These are phyloP conservation scores for Pristis pectinata DNA, from an alignment of 2,797 vertebrate genomes.

Conservation along the genomic window DNA sequence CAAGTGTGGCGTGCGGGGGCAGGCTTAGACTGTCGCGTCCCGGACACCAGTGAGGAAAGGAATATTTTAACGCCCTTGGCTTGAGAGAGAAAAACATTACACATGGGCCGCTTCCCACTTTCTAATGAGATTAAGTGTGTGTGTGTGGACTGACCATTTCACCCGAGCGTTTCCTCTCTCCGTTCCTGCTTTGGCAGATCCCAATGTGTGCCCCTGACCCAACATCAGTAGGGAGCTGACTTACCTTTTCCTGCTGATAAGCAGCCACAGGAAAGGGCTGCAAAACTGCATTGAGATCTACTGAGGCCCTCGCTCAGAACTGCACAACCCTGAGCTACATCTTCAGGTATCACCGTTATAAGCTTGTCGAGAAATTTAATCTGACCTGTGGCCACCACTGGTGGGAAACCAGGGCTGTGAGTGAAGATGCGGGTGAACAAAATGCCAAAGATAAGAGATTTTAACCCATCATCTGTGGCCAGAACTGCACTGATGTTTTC, in stretches of 20 bases:
- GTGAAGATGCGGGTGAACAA: too few species aligned
- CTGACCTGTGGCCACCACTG: not conserved
- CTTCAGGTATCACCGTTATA: too few species aligned
- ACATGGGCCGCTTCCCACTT: not conserved
- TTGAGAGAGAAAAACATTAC: too few species aligned
- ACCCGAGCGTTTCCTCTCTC: not conserved
- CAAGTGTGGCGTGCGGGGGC: too few species aligned
- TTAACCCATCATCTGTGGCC: too few species aligned
- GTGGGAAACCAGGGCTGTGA: not conserved
- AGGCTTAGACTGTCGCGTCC: too few species aligned
- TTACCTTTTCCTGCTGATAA: not conserved
- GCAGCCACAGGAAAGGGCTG: not conserved
- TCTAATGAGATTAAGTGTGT: not conserved
- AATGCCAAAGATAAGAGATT: too few species aligned
- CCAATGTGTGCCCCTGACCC: not conserved
- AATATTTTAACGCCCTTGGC: too few species aligned
- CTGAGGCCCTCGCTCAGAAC: too few species aligned
- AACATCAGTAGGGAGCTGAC: not conserved
- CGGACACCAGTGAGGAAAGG: slow-evolving; percentile 49
- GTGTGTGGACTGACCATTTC: not conserved
- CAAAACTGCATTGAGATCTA: rapidly evolving
- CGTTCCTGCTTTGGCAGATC: not conserved
- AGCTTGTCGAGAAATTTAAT: not conserved
- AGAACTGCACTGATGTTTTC: too few species aligned
- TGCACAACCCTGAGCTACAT: not conserved